These are phyloP conservation scores for Myotis daubentonii DNA, from an alignment of 2,797 vertebrate species.

Conservation along the genomic window DNA sequence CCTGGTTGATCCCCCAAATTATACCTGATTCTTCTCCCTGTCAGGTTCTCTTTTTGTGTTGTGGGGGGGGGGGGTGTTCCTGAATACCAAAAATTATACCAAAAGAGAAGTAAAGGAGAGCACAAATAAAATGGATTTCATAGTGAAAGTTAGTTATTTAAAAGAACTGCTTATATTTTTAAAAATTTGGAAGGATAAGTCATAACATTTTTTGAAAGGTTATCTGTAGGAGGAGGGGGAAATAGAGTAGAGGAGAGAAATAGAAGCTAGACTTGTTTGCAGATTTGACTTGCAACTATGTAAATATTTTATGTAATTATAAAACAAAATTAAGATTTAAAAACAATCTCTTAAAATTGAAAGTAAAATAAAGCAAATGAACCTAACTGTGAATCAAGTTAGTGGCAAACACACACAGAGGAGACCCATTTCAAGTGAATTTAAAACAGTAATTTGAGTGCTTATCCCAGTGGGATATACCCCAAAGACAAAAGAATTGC, in stretches of 20 bases:
- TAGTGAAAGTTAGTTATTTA: slow-evolving; percentile 12
- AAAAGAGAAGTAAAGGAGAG: background rate
- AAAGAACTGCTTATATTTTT: slow-evolving; percentile 18
- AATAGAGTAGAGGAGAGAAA: background rate
- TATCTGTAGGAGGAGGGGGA: background rate
- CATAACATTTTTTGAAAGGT: slow-evolving; percentile 21
- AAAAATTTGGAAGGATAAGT: background rate
- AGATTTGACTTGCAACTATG: slow-evolving; percentile 32
- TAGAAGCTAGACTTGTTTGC: background rate
- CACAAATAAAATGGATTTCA: background rate
- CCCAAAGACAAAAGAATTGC: background rate
- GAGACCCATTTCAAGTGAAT: background rate
- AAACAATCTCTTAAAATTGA: slow-evolving; percentile 41
- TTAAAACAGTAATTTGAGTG: slow-evolving; percentile 27
- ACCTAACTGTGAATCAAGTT: slow-evolving; percentile 17
- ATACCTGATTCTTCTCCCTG: background rate
- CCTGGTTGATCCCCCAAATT: background rate
- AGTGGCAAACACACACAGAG: background rate
- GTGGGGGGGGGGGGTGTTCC: background rate
- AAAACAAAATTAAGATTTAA: slow-evolving; percentile 38
- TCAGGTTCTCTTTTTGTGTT: background rate
- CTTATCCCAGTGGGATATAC: background rate
- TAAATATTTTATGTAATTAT: slow-evolving; percentile 57
- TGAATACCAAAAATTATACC: background rate
- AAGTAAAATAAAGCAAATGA: slow-evolving; percentile 29